Percentiles rank a stretch among this genome's conserved stretches.
phyloP scores from a whole-genome alignment of 2,797 vertebrate genomes.

The Pogonophryne albipinna region DNA sequence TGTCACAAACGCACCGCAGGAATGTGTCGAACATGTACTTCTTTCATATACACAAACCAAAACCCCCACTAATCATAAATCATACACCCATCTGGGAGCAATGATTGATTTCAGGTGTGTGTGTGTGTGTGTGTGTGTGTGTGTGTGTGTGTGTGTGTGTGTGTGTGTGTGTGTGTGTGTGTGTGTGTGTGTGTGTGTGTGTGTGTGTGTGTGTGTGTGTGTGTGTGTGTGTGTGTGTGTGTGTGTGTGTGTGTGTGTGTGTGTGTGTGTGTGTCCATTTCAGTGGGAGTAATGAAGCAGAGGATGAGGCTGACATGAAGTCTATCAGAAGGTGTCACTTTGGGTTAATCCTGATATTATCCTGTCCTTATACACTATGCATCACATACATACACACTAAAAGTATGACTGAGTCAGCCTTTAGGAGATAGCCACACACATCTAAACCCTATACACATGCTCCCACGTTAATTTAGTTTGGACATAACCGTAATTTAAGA shows the following conservation, averaged over 20 bases:
- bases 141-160: too few relatives aligned
- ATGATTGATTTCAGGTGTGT: constrained; percentile 76
- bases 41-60: constrained; percentile 49
- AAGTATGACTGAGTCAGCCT: constrained; percentile 29
- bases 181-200: too few relatives aligned
- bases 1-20: constrained; percentile 51
- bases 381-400: constrained; percentile 7
- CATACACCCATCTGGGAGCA: constrained; percentile 62
- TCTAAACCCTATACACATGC: constrained; percentile 1
- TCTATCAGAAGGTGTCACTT: constrained; percentile 71
- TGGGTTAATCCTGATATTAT: constrained; percentile 72
- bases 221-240: too few relatives aligned
- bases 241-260: background rate
- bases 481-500: constrained; percentile 55
- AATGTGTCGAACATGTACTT: constrained; percentile 46
- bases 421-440: background rate
- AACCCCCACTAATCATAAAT: constrained; percentile 70
- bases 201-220: too few relatives aligned
- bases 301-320: constrained; percentile 68
- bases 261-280: constrained; percentile 22
- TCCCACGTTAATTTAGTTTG: constrained; percentile 29
- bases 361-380: constrained; percentile 50
- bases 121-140: background rate
- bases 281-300: constrained; percentile 75
- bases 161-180: too few relatives aligned